These are phyloP conservation scores for Etheostoma spectabile DNA, from an alignment of 2,113 vertebrate species.

Conservation along the genomic window DNA sequence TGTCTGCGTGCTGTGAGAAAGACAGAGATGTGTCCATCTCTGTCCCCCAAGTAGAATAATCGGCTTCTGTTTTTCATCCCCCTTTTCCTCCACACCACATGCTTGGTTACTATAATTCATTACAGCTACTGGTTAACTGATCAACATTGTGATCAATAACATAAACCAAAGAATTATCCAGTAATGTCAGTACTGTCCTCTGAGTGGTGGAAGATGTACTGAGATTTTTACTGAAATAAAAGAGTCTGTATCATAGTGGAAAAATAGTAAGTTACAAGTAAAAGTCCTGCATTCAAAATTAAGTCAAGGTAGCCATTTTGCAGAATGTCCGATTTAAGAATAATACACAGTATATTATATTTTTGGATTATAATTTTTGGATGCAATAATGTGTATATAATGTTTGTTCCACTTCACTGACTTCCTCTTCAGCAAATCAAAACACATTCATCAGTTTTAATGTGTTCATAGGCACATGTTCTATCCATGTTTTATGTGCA, in stretches of 20 bases:
- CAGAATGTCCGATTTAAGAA: background rate
- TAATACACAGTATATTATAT: background rate
- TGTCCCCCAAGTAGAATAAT: no score
- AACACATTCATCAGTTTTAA: background rate
- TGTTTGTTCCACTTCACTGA: background rate
- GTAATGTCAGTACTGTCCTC: background rate
- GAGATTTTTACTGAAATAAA: background rate
- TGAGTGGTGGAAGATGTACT: background rate
- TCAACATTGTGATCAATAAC: background rate
- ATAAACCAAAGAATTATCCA: background rate
- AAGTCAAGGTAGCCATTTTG: background rate
- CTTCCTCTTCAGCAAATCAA: background rate
- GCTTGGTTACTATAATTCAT: background rate
- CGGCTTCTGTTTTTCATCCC: no score
- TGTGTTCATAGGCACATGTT: background rate
- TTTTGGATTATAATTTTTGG: background rate
- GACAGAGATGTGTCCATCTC: no score
- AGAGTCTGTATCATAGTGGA: background rate
- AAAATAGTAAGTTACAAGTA: no score
- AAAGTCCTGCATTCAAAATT: no score
- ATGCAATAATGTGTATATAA: background rate
- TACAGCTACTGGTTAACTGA: background rate
- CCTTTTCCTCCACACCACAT: background rate
- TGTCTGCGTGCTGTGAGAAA: no score
- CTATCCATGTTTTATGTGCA: background rate